A percentile compares a stretch with the other conserved stretches of the same genome.
Evolutionary conservation across 2,888 invertebrate species (phyloP).

Genomic region (Eustalomyia histrio): DNA sequence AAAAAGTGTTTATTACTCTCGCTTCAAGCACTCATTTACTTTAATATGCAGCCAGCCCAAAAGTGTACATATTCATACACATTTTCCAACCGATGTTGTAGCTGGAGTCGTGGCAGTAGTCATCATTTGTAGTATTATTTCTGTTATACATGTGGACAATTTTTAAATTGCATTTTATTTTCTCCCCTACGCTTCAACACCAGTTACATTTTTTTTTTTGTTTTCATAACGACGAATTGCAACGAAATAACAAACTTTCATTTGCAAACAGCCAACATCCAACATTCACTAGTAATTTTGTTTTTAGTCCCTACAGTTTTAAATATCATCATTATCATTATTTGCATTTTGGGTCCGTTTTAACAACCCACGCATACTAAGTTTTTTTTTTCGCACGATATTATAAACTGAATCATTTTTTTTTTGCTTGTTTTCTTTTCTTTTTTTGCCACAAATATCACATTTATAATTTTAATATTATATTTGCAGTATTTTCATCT

Average conservation of each 20-base stretch:
- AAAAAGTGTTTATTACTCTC: constrained; percentile 65
- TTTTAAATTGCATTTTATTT: constrained; percentile 57
- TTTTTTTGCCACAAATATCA: constrained; percentile 13
- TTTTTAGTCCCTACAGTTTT: constrained; percentile 42
- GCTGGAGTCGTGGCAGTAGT: background rate
- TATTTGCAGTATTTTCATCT: constrained; percentile 17
- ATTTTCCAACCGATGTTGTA: background rate
- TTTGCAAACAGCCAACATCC: constrained; percentile 36
- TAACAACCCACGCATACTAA: constrained; percentile 57
- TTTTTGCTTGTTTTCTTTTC: constrained; percentile 1
- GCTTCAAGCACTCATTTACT: constrained; percentile 60
- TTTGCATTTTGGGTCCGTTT: constrained; percentile 63
- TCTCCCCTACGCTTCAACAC: constrained; percentile 30
- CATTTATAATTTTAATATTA: constrained; percentile 61
- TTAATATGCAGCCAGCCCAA: constrained; percentile 16
- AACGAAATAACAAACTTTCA: constrained; percentile 27
- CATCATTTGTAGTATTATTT: constrained; percentile 46
- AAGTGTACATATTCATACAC: background rate
- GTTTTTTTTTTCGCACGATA: constrained; percentile 28
- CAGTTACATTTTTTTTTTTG: constrained; percentile 20
- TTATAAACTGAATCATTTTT: background rate
- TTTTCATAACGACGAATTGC: background rate
- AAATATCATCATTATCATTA: constrained; percentile 61
- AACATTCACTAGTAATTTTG: constrained; percentile 34
- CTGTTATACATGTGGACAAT: constrained; percentile 49